A percentile compares a stretch with the other conserved stretches of the same genome.
These are phyloP conservation scores for Brachionus rotundiformis DNA, from an alignment of 1,140 invertebrate species.

Conservation along the genomic window DNA sequence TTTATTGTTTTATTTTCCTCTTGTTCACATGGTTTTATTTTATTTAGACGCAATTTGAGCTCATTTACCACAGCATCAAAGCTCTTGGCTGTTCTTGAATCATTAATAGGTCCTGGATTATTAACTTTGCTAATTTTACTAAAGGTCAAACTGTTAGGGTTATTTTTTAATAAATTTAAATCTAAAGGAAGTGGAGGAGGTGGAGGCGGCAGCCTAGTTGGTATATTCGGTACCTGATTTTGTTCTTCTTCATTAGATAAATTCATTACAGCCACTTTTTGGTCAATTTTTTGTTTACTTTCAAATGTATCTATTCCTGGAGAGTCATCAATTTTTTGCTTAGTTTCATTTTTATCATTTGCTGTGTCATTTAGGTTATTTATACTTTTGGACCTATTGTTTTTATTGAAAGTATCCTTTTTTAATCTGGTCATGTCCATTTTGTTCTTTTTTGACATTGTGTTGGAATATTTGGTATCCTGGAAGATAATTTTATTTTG, in stretches of 20 bases:
- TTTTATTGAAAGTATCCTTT: not conserved
- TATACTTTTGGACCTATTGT: not conserved
- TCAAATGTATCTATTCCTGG: not conserved
- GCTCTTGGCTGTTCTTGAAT: not conserved
- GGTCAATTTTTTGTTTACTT: constrained; percentile 13
- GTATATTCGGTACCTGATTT: not conserved
- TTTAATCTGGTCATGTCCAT: not conserved
- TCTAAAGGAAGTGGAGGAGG: constrained; percentile 21
- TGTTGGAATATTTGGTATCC: not conserved
- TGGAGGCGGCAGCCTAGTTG: not conserved
- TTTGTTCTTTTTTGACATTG: not conserved
- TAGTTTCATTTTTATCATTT: too few species aligned
- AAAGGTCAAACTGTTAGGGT: not conserved
- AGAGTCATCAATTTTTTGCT: too few species aligned
- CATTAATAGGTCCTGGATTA: not conserved
- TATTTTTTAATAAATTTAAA: constrained; percentile 18
- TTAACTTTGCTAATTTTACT: not conserved
- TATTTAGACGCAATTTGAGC: constrained; percentile 29
- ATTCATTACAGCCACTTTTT: not conserved
- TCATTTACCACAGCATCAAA: constrained; percentile 51
- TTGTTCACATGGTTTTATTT: constrained; percentile 5
- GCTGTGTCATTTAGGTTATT: not conserved
- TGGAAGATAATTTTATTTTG: not conserved
- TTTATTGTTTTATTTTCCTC: not conserved
- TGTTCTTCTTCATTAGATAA: not conserved